Percentiles rank a stretch among this genome's conserved stretches.
phyloP scores from a whole-genome alignment of 2,797 vertebrate genomes.

The Strix occidentalis region DNA sequence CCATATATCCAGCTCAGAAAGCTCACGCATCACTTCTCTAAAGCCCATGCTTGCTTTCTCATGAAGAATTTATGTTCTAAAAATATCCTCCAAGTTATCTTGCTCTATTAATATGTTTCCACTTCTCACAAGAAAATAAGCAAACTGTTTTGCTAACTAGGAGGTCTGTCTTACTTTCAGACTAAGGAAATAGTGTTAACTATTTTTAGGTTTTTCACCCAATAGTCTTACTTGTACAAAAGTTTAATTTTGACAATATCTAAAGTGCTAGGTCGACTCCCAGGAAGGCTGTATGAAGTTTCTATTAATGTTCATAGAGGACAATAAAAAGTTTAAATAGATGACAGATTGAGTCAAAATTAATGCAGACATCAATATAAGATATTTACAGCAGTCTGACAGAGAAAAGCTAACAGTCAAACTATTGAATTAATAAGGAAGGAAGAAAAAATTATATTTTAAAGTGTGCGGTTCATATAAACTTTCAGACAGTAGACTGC shows the following conservation, averaged over 20 bases:
- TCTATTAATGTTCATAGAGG: background rate
- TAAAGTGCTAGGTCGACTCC: background rate
- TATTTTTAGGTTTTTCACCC: background rate
- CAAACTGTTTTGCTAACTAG: background rate
- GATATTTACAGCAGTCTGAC: background rate
- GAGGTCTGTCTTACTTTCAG: background rate
- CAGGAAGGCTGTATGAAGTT: background rate
- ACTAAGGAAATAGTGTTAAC: background rate
- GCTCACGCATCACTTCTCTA: background rate
- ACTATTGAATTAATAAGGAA: background rate
- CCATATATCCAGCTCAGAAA: background rate
- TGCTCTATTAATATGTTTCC: background rate
- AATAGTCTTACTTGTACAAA: background rate
- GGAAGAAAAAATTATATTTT: background rate
- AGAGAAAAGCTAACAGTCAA: background rate
- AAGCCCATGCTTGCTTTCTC: background rate
- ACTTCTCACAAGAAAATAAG: background rate
- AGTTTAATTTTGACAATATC: background rate
- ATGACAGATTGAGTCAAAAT: background rate
- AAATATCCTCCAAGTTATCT: background rate
- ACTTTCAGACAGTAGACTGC: background rate
- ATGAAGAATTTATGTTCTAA: background rate
- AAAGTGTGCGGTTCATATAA: background rate
- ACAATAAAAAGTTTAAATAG: background rate
- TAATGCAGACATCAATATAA: background rate